phyloP scores from a whole-genome alignment of 23 tunicate genomes.

The Pegea sp. region DNA sequence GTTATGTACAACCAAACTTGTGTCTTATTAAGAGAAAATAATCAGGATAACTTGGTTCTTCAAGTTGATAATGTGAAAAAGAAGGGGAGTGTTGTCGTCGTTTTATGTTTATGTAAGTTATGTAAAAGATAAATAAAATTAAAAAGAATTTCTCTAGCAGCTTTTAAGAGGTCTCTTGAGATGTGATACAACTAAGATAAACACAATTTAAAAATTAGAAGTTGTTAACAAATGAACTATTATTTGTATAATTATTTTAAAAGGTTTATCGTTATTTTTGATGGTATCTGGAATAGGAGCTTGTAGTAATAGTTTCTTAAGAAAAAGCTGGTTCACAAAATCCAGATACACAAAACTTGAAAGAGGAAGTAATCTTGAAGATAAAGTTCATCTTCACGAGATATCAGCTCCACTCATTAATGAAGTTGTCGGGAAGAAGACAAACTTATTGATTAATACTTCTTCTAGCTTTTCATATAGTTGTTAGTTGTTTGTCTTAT shows the following conservation, averaged over 20 bases:
- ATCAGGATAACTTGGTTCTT: too few relatives aligned
- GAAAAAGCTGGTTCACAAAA: not conserved
- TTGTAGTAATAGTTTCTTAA: not conserved
- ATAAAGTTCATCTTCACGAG: not conserved
- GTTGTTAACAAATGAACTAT: not conserved
- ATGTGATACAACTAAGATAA: too few relatives aligned
- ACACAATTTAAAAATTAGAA: too few relatives aligned
- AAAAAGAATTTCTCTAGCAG: too few relatives aligned
- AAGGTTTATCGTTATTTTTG: not conserved
- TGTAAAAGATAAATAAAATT: not conserved
- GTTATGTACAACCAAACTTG: not conserved
- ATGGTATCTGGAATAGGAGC: constrained; percentile 1
- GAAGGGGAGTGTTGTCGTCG: constrained; percentile 1
- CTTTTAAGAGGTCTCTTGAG: too few relatives aligned
- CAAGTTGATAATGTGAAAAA: not conserved
- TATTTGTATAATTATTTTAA: not conserved
- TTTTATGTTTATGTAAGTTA: not conserved
- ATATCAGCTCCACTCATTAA: not conserved
- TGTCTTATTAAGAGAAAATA: too few relatives aligned
- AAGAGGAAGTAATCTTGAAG: not conserved
- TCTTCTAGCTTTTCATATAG: not conserved
- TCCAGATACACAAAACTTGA: not conserved
- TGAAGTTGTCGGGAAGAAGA: not conserved
- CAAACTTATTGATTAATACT: not conserved
- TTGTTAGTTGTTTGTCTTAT: too few relatives aligned